These are phyloP conservation scores for Poicephalus meyeri DNA, from an alignment of 2,113 vertebrate species.

Conservation along the genomic window DNA sequence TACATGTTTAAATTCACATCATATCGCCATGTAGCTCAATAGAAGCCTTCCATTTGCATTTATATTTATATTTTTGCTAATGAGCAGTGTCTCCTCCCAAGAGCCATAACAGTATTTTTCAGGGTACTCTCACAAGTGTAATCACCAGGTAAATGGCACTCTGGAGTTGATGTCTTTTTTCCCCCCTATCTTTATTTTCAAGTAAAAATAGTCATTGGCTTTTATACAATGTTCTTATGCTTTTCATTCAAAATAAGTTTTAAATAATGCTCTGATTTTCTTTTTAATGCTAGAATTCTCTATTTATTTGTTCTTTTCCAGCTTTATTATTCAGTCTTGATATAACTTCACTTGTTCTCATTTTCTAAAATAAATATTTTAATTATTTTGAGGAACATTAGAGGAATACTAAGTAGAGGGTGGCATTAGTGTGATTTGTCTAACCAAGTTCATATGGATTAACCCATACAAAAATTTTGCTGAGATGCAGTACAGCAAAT, in stretches of 20 bases:
- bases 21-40: neutral
- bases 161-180: neutral
- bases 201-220: conserved; percentile 15
- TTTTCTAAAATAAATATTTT: neutral
- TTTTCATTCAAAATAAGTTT: neutral
- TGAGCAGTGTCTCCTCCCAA: neutral
- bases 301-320: neutral
- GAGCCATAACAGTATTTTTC: conserved; percentile 13
- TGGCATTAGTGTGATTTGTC: neutral
- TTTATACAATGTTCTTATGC: neutral
- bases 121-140: neutral
- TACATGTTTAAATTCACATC: neutral
- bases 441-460: neutral
- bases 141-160: neutral
- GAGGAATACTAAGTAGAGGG: neutral
- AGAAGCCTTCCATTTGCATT: neutral
- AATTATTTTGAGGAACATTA: neutral
- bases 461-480: neutral
- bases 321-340: neutral
- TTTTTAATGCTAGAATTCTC: neutral
- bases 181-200: neutral
- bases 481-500: neutral
- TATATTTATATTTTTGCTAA: conserved; percentile 49
- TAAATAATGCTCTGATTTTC: conserved; percentile 18
- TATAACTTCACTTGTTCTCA: neutral